These are phyloP conservation scores for Brachycybe producta DNA, from an alignment of 2,888 invertebrate species.

Conservation along the genomic window DNA sequence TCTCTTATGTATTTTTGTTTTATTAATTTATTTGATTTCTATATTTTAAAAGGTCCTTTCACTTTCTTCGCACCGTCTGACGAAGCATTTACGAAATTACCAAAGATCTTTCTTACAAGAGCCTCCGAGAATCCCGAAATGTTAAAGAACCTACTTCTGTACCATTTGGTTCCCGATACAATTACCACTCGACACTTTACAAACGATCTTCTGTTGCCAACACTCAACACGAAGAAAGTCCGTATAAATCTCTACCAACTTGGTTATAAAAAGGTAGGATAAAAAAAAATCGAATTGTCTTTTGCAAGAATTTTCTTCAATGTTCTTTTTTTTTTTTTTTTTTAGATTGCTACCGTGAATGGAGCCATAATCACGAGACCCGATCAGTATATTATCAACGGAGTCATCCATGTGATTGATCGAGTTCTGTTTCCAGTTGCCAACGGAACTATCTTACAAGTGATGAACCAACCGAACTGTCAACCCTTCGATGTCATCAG, in stretches of 20 bases:
- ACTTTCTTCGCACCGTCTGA: constrained; percentile 24
- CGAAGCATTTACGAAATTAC: constrained; percentile 22
- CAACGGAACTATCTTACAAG: constrained; percentile 21
- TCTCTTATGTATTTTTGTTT: too few species aligned
- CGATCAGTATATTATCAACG: constrained; percentile 18
- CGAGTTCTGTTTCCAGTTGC: constrained; percentile 23
- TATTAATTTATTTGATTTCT: too few species aligned
- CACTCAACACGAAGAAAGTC: constrained; percentile 21
- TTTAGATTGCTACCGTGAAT: constrained; percentile 18
- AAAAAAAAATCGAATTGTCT: not conserved
- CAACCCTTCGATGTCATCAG: constrained; percentile 19
- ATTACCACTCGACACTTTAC: constrained; percentile 18
- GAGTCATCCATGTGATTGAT: constrained; percentile 24
- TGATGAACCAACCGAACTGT: constrained; percentile 20
- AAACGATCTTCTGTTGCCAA: constrained; percentile 20
- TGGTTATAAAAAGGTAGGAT: constrained; percentile 12
- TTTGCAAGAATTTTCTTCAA: not conserved
- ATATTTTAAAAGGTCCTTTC: constrained; percentile 23
- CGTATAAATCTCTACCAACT: constrained; percentile 21
- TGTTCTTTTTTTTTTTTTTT: too few species aligned
- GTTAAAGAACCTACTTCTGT: constrained; percentile 21
- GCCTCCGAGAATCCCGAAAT: constrained; percentile 7
- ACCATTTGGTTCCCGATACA: constrained; percentile 22
- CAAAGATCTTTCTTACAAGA: constrained; percentile 19
- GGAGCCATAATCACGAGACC: constrained; percentile 13